A percentile compares a stretch with the other conserved stretches of the same genome.
Conservation (phyloP, 2,888 invertebrate species). For the Pseudoips prasinana region DNA sequence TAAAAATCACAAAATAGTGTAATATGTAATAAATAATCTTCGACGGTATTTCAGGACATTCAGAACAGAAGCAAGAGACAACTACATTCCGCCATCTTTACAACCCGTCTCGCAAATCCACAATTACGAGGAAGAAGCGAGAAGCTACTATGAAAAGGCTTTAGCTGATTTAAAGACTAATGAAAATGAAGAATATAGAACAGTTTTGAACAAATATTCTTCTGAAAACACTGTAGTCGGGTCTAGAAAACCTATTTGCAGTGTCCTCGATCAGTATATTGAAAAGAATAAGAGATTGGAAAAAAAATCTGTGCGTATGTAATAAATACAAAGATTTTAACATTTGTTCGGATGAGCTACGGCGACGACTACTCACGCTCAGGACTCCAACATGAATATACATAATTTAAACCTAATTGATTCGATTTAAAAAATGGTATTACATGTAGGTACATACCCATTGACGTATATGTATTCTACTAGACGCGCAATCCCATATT, state of each 20-base stretch:
- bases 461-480: too few relatives aligned
- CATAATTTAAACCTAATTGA: too few relatives aligned
- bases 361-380: too few relatives aligned
- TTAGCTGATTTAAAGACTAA: slow-evolving; percentile 46
- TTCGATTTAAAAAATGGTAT: too few relatives aligned
- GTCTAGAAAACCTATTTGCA: slow-evolving; percentile 54
- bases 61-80: slow-evolving; percentile 62
- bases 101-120: slow-evolving; percentile 45
- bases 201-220: slow-evolving; percentile 35
- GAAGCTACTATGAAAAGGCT: slow-evolving; percentile 41
- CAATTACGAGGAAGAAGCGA: slow-evolving; percentile 52
- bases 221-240: slow-evolving; percentile 55
- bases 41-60: slow-evolving; percentile 46
- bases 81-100: slow-evolving; percentile 45
- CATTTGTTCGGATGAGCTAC: too few relatives aligned
- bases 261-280: slow-evolving; percentile 48
- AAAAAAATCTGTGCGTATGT: slow-evolving; percentile 24
- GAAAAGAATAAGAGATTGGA: slow-evolving; percentile 55
- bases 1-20: too few relatives aligned
- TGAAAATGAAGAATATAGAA: slow-evolving; percentile 37
- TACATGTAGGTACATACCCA: too few relatives aligned
- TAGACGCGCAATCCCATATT: too few relatives aligned
- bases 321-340: too few relatives aligned
- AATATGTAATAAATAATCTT: too few relatives aligned
- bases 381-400: too few relatives aligned